Percentiles rank a stretch among this genome's conserved stretches.
Evolutionary conservation across 2,888 invertebrate species (phyloP).

Genomic region (Parapristionchus giblindavisi): DNA sequence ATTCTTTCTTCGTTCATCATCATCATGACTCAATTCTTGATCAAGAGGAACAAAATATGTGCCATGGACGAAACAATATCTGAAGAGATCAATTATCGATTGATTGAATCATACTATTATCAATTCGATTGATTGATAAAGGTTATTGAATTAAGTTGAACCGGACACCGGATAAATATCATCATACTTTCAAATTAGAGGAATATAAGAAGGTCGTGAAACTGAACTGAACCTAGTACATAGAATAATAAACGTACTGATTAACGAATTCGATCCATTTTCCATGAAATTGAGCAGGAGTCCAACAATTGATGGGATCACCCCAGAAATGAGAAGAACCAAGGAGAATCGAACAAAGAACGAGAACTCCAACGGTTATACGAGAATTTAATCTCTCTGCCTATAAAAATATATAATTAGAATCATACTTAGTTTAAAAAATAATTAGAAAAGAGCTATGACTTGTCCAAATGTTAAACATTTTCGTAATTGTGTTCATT

Average conservation of each 20-base stretch:
- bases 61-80: constrained; percentile 68
- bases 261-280: constrained; percentile 51
- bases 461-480: too few species aligned
- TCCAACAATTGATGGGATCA: constrained; percentile 68
- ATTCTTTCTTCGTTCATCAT: constrained; percentile 48
- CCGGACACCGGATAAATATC: not conserved
- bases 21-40: constrained; percentile 58
- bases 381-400: constrained; percentile 66
- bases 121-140: not conserved
- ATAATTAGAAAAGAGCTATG: too few species aligned
- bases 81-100: not conserved
- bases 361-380: constrained; percentile 63
- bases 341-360: constrained; percentile 60
- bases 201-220: not conserved
- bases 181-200: not conserved
- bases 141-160: not conserved
- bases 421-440: too few species aligned
- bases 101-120: too few species aligned
- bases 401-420: constrained; percentile 45
- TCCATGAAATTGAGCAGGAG: constrained; percentile 66
- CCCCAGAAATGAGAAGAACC: constrained; percentile 60
- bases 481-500: too few species aligned
- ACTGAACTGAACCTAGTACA: too few species aligned
- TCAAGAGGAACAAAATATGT: constrained; percentile 65
- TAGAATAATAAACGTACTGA: constrained; percentile 11